Evolutionary conservation across 2,888 invertebrate genomes (phyloP), one percentile per base, ranked within the genome.

Genomic region (Cataglyphis cursor): DNA sequence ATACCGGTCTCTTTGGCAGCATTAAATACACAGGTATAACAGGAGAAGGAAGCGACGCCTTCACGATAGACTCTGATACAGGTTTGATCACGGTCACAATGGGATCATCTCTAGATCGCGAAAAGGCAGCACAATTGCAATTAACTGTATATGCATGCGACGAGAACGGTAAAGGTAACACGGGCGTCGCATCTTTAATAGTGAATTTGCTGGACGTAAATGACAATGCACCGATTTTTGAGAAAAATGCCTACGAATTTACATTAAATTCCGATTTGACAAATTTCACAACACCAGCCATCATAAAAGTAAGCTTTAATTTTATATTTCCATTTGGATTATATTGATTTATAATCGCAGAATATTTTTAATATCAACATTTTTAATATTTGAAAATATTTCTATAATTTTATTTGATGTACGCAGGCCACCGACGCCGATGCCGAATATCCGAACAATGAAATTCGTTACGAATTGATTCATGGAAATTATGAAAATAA

Each of bases 141-240:
- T 96, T 99, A 91, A 97, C 97, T 93, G 97, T 99, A 86, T 97
- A 98, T 95, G 99, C 99, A 85, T 96, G 97, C 88, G 99, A 99
- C 95, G 97, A 97, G 93, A 97, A 98, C 91, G 98, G 98, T 76
- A 96, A 96, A 91, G 98, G 98, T 82, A 97, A 97, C 93, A 96
- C 96, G 90, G 97, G 97, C 64, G 97, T 97, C 88, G 96, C 97
- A 91, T 96, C 97, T 91, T 96, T 98, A 90, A 96, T 97, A 90
- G 96, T 98, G 92, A 97, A 97, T 95, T 95, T 99, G 89, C 95
- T 97, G 92, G 97, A 97, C 88, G 97, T 97, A 81, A 99, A 99
- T 95, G 99, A 99, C 95, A 97, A 98, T 95, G 96, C 97, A 80
- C 99, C 99, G 57, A 95, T 96, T 85, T 99, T 99, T 94, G 97